phyloP scores from a whole-genome alignment of 2,113 vertebrate species.

The Regulus satrapa region DNA sequence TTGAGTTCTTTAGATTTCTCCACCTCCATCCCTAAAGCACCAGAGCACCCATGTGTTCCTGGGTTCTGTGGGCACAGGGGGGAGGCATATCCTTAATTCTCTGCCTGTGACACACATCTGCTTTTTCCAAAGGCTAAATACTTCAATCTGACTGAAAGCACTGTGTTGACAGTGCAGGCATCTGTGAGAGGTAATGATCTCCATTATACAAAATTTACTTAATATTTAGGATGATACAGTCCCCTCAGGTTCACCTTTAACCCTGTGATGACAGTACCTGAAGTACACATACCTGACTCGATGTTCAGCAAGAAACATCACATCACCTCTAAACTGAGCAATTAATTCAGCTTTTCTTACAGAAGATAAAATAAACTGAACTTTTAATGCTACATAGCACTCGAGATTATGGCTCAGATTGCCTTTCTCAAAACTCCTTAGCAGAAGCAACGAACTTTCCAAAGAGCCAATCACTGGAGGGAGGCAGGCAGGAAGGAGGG shows the following conservation, averaged over 20 bases:
- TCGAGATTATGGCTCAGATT: background rate
- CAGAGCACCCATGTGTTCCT: background rate
- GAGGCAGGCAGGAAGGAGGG: background rate
- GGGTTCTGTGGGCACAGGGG: background rate
- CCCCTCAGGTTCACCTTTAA: background rate
- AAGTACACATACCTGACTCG: background rate
- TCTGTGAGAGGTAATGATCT: background rate
- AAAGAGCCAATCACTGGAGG: background rate
- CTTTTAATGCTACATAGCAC: background rate
- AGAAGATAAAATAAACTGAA: background rate
- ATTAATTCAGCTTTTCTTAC: background rate
- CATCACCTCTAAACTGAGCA: background rate
- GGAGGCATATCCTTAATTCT: background rate
- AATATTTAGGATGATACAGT: background rate
- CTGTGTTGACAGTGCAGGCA: background rate
- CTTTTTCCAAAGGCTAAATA: background rate
- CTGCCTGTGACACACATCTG: background rate
- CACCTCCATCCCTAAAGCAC: background rate
- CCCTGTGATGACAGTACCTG: background rate
- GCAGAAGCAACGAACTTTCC: background rate
- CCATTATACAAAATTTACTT: background rate
- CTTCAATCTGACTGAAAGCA: background rate
- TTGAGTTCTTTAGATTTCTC: background rate
- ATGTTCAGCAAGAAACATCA: background rate
- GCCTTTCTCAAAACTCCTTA: background rate